Conservation (phyloP, 2,888 invertebrate species). For the Perithous albicinctus region DNA sequence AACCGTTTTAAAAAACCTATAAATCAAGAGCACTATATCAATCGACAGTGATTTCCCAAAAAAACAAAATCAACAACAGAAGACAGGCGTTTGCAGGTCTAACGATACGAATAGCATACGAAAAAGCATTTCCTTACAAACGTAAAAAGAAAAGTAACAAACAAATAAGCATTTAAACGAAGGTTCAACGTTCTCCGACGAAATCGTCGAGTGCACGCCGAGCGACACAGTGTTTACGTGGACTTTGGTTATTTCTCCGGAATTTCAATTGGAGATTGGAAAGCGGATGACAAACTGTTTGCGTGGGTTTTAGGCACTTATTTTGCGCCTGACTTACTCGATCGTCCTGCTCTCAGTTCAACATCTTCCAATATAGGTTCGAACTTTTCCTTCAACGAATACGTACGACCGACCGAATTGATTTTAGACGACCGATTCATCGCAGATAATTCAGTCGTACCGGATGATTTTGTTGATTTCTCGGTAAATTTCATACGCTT, state of each 20-base stretch:
- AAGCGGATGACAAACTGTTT: slow-evolving; percentile 45
- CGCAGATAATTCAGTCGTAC: neutral
- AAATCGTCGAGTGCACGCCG: slow-evolving; percentile 35
- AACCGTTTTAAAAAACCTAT: too few species aligned
- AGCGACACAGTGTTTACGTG: slow-evolving; percentile 20
- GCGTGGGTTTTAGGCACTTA: slow-evolving; percentile 29
- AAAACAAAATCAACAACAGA: neutral
- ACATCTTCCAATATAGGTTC: slow-evolving; percentile 77
- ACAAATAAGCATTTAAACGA: slow-evolving; percentile 30
- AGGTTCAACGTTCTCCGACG: slow-evolving; percentile 14
- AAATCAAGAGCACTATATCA: too few species aligned
- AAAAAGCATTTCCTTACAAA: slow-evolving; percentile 23
- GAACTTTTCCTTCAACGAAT: slow-evolving; percentile 78
- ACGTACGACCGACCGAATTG: slow-evolving; percentile 69
- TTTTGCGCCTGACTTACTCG: slow-evolving; percentile 74
- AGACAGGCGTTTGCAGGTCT: neutral
- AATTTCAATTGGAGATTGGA: slow-evolving; percentile 29
- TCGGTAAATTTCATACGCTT: slow-evolving; percentile 72
- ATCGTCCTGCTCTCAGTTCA: slow-evolving; percentile 74
- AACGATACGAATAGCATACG: slow-evolving; percentile 5
- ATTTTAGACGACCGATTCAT: neutral
- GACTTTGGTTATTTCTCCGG: slow-evolving; percentile 1
- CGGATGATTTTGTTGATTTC: slow-evolving; percentile 37
- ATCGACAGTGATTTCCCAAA: neutral
- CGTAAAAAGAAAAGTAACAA: slow-evolving; percentile 6